Percentiles rank a stretch among this genome's conserved stretches.
phyloP scores from a whole-genome alignment of 53 echinoderm and acorn worm genomes.

The Crossaster papposus region DNA sequence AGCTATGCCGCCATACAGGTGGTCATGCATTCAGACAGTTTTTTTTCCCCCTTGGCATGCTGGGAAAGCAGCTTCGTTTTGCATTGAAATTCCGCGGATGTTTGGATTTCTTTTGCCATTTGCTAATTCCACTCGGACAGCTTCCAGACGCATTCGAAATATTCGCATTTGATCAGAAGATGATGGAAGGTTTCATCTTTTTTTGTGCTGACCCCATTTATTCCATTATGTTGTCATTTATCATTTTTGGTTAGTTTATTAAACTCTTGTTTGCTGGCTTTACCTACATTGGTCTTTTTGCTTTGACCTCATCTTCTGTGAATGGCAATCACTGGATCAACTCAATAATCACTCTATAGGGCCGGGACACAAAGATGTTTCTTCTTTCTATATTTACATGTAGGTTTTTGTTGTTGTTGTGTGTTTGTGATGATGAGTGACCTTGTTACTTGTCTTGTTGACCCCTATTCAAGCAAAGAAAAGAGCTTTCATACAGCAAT shows the following conservation, averaged over 20 bases:
- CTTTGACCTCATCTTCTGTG: conserved; percentile 8
- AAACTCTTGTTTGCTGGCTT: neutral
- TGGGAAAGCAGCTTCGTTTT: conserved; percentile 43
- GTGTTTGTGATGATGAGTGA: neutral
- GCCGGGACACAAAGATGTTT: too few species aligned
- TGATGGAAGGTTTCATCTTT: neutral
- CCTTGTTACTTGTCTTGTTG: neutral
- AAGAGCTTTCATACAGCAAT: neutral
- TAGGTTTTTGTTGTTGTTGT: neutral
- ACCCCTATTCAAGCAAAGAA: conserved; percentile 8
- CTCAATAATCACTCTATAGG: neutral
- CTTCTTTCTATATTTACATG: too few species aligned
- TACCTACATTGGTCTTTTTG: neutral
- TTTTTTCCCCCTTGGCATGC: conserved; percentile 39
- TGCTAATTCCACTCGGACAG: neutral
- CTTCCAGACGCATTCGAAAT: neutral
- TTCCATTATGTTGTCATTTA: neutral
- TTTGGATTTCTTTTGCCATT: conserved; percentile 40
- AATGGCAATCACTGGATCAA: neutral
- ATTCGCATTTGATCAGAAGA: neutral
- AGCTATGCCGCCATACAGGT: conserved; percentile 43
- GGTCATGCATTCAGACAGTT: conserved; percentile 43
- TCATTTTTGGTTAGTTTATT: neutral
- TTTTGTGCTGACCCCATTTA: neutral
- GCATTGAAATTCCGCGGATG: conserved; percentile 58